Conservation (phyloP, 2,797 vertebrate genomes). For the Galaxias olidus region DNA sequence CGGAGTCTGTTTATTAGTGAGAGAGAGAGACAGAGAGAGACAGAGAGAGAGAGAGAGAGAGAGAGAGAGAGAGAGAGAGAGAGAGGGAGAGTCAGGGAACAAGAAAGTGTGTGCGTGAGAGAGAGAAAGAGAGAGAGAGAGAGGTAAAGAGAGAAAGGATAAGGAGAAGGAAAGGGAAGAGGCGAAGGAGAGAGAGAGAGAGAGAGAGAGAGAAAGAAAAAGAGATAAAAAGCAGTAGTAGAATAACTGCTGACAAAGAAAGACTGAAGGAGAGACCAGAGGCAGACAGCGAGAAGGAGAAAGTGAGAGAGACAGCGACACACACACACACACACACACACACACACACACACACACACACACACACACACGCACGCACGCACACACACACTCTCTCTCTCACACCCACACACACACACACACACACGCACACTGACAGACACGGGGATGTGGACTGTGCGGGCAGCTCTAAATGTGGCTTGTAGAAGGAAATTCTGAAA, state of each 20-base stretch:
- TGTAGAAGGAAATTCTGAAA: conserved; percentile 89
- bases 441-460: conserved; percentile 46
- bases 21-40: too few species aligned
- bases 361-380: conserved; percentile 13
- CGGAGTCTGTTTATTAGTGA: too few species aligned
- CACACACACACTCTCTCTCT: too few species aligned
- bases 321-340: not conserved
- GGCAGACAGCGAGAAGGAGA: conserved; percentile 40
- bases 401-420: conserved; percentile 30
- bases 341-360: conserved; percentile 19
- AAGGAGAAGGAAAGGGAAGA: conserved; percentile 5
- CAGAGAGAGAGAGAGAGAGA: not conserved
- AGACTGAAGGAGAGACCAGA: conserved; percentile 31
- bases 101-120: conserved; percentile 32
- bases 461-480: conserved; percentile 86
- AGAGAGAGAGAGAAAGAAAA: not conserved
- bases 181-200: not conserved
- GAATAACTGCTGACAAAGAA: conserved; percentile 19
- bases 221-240: not conserved
- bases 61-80: conserved; percentile 18
- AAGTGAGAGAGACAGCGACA: conserved; percentile 16
- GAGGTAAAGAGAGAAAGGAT: not conserved
- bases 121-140: conserved; percentile 30
- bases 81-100: conserved; percentile 34
- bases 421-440: conserved; percentile 38